Evolutionary conservation across 2,113 vertebrate species (phyloP).

Genomic region (Mus musculus): DNA sequence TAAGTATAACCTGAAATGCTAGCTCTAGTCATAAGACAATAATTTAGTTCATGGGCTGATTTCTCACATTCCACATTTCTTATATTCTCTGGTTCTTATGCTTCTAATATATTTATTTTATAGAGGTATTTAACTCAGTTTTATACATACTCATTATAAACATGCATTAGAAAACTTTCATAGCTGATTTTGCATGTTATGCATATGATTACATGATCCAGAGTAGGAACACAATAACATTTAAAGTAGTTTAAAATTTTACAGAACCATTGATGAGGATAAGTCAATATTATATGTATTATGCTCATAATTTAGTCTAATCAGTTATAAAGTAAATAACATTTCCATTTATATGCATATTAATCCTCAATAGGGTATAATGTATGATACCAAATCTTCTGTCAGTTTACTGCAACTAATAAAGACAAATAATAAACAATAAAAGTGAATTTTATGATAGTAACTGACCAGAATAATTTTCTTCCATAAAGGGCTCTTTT

Average conservation of each 20-base stretch:
- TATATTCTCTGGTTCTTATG: neutral
- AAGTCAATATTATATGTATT: neutral
- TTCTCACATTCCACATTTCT: neutral
- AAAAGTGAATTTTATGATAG: conserved; percentile 38
- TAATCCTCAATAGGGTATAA: neutral
- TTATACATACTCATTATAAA: conserved; percentile 39
- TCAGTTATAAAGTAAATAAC: neutral
- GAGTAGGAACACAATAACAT: neutral
- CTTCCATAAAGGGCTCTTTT: conserved; percentile 28
- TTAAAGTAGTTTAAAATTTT: conserved; percentile 44
- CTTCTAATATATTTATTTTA: conserved; percentile 19
- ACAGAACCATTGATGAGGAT: neutral
- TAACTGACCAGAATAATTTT: conserved; percentile 42
- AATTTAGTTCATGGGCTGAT: neutral
- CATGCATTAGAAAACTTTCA: neutral
- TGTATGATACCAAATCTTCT: conserved; percentile 3
- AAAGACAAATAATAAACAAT: conserved; percentile 58
- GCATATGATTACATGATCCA: neutral
- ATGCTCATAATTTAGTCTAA: conserved; percentile 21
- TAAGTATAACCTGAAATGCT: conserved; percentile 28
- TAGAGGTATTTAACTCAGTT: neutral
- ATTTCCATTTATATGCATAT: neutral
- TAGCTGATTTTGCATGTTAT: neutral
- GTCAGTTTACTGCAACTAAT: conserved; percentile 26
- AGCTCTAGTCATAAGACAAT: neutral